Conservation (phyloP, 2,797 vertebrate species). For the Smutsia temminckii region DNA sequence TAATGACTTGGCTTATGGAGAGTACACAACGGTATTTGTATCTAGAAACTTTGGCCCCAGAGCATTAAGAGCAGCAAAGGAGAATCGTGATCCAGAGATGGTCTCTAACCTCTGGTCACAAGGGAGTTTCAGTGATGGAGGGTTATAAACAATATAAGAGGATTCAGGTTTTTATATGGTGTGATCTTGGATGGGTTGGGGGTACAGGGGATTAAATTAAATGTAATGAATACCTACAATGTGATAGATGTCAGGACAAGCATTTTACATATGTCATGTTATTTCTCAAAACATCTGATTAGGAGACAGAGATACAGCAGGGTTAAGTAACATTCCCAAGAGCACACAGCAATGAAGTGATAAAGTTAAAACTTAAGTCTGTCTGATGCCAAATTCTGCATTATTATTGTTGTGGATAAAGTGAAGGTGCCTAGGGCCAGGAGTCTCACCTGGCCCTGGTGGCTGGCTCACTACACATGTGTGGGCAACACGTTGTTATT, state of each 20-base stretch:
- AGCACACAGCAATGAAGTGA: not conserved
- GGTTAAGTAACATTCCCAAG: not conserved
- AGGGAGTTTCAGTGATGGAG: not conserved
- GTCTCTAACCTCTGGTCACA: not conserved
- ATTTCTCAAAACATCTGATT: slow-evolving; percentile 12
- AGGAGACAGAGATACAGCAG: not conserved
- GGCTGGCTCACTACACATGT: too few relatives aligned
- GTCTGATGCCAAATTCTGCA: not conserved
- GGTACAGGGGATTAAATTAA: not conserved
- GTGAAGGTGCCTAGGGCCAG: too few relatives aligned
- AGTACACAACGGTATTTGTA: slow-evolving; percentile 1
- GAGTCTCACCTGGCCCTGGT: too few relatives aligned
- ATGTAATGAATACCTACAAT: not conserved
- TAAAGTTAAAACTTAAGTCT: not conserved
- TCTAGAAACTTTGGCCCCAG: not conserved
- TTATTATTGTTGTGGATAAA: not conserved
- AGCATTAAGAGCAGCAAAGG: not conserved
- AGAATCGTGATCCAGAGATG: not conserved
- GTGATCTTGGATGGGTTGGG: not conserved
- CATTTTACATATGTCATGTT: not conserved
- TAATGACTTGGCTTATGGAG: fast-evolving
- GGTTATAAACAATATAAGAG: not conserved
- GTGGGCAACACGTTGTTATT: too few relatives aligned
- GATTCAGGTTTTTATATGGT: not conserved
- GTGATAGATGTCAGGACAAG: not conserved